Conservation (phyloP, 2,797 vertebrate genomes). For the Etheostoma nigrum region DNA sequence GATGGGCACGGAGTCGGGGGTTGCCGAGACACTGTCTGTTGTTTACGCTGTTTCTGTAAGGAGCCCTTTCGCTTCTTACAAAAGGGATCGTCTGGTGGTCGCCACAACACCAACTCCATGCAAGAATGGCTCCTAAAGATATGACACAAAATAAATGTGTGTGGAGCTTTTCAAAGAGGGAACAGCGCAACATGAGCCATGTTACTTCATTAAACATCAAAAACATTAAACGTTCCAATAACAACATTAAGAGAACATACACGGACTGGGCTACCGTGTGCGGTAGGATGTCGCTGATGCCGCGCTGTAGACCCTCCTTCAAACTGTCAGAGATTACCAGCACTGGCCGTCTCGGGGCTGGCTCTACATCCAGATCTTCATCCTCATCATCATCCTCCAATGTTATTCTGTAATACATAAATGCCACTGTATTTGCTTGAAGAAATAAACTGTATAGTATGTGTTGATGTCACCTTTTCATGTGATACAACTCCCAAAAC, state of each 20-base stretch:
- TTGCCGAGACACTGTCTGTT: slow-evolving; percentile 71
- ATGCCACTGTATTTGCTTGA: slow-evolving; percentile 10
- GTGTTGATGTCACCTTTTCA: neutral
- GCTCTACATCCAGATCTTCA: slow-evolving; percentile 84
- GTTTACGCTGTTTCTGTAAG: slow-evolving; percentile 83
- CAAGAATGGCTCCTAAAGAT: slow-evolving; percentile 84
- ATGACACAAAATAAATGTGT: slow-evolving; percentile 1
- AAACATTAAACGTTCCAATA: neutral
- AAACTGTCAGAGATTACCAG: slow-evolving; percentile 88
- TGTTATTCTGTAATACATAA: slow-evolving; percentile 80
- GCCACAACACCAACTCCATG: slow-evolving; percentile 89
- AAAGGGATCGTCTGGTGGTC: slow-evolving; percentile 84
- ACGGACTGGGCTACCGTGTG: slow-evolving; percentile 87
- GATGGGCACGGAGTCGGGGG: slow-evolving; percentile 72
- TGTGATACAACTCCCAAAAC: neutral
- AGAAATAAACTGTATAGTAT: neutral
- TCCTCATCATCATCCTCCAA: slow-evolving; percentile 87
- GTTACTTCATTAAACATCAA: neutral
- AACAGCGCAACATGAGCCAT: neutral
- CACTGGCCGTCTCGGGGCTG: slow-evolving; percentile 81
- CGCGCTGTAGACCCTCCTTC: slow-evolving; percentile 85
- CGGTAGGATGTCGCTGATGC: slow-evolving; percentile 86
- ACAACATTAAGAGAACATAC: slow-evolving; percentile 72
- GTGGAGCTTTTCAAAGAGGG: neutral
- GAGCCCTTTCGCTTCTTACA: slow-evolving; percentile 82